Conservation (phyloP, 1,140 invertebrate genomes). For the Drosophila mojavensis region DNA sequence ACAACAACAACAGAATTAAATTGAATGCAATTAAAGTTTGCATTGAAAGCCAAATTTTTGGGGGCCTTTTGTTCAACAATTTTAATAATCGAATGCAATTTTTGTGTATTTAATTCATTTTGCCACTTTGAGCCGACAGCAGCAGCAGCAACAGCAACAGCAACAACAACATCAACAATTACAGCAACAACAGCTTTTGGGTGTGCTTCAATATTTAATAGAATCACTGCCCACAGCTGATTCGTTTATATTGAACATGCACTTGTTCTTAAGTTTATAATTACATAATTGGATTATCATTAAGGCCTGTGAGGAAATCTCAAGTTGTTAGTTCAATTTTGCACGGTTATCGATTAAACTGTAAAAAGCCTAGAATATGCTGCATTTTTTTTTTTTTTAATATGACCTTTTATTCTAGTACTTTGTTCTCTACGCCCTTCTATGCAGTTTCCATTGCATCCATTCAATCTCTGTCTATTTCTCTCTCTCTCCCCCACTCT, state of each 20-base stretch:
- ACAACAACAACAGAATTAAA: constrained; percentile 39
- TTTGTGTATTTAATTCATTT: constrained; percentile 46
- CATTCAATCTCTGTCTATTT: too few relatives aligned
- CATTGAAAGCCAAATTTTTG: constrained; percentile 62
- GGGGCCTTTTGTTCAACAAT: constrained; percentile 58
- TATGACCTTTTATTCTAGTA: too few relatives aligned
- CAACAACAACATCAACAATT: neutral
- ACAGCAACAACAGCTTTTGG: constrained; percentile 1
- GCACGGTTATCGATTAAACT: too few relatives aligned
- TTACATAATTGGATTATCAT: constrained; percentile 18
- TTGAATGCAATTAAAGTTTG: constrained; percentile 78
- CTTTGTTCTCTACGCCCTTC: too few relatives aligned
- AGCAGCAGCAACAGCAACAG: neutral
- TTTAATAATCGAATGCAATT: constrained; percentile 77
- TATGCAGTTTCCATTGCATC: too few relatives aligned
- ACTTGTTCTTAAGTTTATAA: constrained; percentile 10
- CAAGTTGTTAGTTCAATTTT: too few relatives aligned
- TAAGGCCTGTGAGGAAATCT: neutral
- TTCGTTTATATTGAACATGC: neutral
- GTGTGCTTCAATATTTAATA: neutral
- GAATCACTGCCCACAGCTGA: constrained; percentile 7
- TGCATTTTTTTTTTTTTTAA: too few relatives aligned
- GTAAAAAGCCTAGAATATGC: too few relatives aligned
- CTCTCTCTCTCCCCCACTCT: too few relatives aligned
- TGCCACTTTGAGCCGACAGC: constrained; percentile 26